Evolutionary conservation across 2,113 vertebrate genomes (phyloP).

Genomic region (Tragelaphus strepsiceros): DNA sequence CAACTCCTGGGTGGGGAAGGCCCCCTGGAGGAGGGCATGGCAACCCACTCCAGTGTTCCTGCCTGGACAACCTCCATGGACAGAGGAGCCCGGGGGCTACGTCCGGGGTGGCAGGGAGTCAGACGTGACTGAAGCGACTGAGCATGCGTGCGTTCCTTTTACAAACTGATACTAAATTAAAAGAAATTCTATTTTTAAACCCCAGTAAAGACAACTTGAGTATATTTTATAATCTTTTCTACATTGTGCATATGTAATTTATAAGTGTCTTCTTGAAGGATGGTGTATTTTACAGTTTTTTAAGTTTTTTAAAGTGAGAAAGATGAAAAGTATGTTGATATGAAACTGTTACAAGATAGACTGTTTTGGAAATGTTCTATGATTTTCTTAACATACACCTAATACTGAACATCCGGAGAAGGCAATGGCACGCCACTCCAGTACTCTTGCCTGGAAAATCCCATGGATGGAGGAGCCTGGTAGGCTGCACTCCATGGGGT

Average conservation of each 20-base stretch:
- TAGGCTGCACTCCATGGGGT: no score
- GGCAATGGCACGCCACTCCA: no score
- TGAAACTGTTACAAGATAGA: background rate
- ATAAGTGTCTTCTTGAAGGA: background rate
- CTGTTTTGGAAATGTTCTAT: background rate
- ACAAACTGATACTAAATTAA: background rate
- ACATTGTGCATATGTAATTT: background rate
- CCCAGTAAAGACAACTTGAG: background rate
- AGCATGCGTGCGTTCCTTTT: background rate
- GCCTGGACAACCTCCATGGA: no score
- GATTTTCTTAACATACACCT: background rate
- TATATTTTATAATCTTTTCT: background rate
- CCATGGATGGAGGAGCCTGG: no score
- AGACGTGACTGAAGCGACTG: no score
- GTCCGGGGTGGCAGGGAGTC: no score
- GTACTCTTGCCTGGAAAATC: no score
- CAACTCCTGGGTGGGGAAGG: background rate
- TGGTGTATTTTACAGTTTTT: background rate
- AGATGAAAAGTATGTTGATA: background rate
- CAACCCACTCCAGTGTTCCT: no score
- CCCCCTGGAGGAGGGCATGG: background rate
- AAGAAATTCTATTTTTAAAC: conserved; percentile 10
- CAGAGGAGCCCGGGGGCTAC: no score
- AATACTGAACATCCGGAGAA: no score
- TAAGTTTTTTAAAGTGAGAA: background rate